phyloP scores from a whole-genome alignment of 2,113 vertebrate genomes.

The Oreochromis spilurus region DNA sequence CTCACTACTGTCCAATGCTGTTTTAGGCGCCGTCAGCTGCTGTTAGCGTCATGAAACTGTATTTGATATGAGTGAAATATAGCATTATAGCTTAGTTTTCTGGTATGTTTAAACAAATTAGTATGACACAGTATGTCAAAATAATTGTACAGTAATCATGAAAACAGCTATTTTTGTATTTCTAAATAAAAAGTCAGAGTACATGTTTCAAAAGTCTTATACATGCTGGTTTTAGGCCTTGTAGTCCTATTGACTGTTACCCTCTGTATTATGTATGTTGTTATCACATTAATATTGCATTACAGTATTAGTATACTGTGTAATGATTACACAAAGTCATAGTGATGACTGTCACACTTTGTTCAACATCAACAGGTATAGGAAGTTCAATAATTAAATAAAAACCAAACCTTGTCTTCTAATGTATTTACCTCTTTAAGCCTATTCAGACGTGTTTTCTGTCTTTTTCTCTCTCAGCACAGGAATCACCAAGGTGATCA shows the following conservation, averaged over 20 bases:
- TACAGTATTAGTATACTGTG: background rate
- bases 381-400: background rate
- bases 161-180: background rate
- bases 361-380: background rate
- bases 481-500: background rate
- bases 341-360: background rate
- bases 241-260: background rate
- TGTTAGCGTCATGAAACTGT: rapidly evolving
- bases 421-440: background rate
- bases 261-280: background rate
- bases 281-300: background rate
- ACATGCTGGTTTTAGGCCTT: background rate
- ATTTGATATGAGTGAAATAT: background rate
- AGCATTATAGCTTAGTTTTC: background rate
- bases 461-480: background rate
- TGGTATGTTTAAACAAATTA: background rate
- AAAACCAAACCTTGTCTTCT: background rate
- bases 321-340: background rate
- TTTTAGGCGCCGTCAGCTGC: background rate
- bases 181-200: background rate
- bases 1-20: background rate
- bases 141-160: background rate
- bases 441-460: background rate
- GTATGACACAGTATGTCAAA: background rate
- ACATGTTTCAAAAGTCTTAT: background rate